phyloP scores from a whole-genome alignment of 2,888 invertebrate species.

The Cephus nigrinus region DNA sequence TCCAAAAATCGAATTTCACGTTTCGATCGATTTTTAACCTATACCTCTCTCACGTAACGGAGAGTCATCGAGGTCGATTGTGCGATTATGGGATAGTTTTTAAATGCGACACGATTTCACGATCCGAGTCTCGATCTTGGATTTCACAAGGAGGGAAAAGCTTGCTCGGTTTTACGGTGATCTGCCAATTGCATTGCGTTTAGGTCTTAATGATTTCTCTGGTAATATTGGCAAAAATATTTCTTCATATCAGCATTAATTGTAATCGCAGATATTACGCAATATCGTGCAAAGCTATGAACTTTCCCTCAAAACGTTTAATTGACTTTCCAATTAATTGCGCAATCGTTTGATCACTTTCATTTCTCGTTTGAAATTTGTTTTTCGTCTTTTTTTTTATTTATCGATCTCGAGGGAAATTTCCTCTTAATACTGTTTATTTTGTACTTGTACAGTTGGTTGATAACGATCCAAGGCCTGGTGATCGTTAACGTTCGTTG shows the following conservation, averaged over 20 bases:
- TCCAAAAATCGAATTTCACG: neutral
- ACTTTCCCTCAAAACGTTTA: neutral
- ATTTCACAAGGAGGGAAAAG: neutral
- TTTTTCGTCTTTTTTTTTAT: too few species aligned
- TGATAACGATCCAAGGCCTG: constrained; percentile 5
- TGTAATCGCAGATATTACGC: neutral
- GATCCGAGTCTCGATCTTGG: neutral
- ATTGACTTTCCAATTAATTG: neutral
- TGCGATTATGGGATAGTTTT: neutral
- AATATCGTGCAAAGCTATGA: neutral
- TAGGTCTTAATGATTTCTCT: neutral
- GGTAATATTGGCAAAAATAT: neutral
- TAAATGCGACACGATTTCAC: neutral
- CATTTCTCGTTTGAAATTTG: too few species aligned
- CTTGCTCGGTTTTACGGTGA: neutral
- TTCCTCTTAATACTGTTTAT: too few species aligned
- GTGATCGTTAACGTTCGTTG: constrained; percentile 41
- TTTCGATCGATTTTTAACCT: neutral
- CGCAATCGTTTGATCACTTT: too few species aligned
- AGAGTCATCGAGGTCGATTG: too few species aligned
- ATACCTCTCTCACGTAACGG: neutral
- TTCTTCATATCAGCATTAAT: neutral
- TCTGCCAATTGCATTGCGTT: neutral
- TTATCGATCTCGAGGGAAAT: too few species aligned
- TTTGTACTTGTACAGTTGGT: too few species aligned